These are phyloP conservation scores for Sarcophilus harrisii DNA, from an alignment of 2,797 vertebrate species.

Conservation along the genomic window DNA sequence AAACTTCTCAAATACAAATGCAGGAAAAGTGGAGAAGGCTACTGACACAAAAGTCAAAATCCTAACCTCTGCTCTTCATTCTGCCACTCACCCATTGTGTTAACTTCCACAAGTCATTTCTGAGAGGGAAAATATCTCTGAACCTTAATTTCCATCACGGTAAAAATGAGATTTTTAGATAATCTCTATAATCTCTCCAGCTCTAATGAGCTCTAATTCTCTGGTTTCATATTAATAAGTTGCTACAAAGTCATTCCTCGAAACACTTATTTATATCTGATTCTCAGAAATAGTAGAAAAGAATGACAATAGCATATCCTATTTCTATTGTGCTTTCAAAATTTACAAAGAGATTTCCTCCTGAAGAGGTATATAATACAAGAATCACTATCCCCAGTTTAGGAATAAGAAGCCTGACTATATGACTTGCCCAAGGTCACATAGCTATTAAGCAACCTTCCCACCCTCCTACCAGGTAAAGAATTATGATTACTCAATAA, in stretches of 20 bases:
- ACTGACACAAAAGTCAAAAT: not conserved
- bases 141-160: not conserved
- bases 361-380: not conserved
- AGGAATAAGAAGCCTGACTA: not conserved
- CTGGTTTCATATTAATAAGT: not conserved
- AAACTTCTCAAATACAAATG: not conserved
- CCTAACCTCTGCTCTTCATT: not conserved
- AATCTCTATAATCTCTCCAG: not conserved
- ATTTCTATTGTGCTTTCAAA: not conserved
- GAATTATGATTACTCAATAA: not conserved
- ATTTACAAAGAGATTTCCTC: not conserved
- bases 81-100: not conserved
- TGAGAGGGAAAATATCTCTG: not conserved
- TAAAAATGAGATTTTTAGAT: not conserved
- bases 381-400: not conserved
- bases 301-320: not conserved
- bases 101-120: not conserved
- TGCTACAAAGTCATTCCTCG: not conserved
- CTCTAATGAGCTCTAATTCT: not conserved
- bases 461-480: not conserved
- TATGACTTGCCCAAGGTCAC: not conserved
- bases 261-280: not conserved
- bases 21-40: not conserved
- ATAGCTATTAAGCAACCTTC: not conserved
- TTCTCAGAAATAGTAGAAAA: not conserved